Percentiles rank a stretch among this genome's conserved stretches.
These are phyloP conservation scores for Catocala fraxini DNA, from an alignment of 2,888 invertebrate genomes.

Conservation along the genomic window DNA sequence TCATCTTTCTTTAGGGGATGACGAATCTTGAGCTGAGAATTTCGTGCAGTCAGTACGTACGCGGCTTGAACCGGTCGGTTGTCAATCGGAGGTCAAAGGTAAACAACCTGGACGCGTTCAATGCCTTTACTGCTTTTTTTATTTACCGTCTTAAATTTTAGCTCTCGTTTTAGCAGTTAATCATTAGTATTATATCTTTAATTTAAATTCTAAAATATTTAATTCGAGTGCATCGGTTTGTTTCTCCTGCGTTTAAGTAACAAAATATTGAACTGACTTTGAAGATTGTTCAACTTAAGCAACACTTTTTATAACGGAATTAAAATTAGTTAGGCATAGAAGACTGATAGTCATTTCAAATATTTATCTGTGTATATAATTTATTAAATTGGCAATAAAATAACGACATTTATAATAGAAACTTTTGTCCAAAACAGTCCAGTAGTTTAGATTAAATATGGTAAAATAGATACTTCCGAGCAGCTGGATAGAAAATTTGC, in stretches of 20 bases:
- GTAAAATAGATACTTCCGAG: conserved; percentile 4
- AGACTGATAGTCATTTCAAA: conserved; percentile 2
- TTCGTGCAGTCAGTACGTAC: conserved; percentile 22
- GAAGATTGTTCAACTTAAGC: too few relatives aligned
- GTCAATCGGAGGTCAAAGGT: conserved; percentile 63
- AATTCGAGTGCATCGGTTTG: not conserved
- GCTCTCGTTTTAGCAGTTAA: conserved; percentile 41
- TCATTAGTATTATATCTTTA: conserved; percentile 35
- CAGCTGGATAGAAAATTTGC: conserved; percentile 9
- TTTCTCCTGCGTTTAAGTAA: not conserved
- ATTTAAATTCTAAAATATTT: conserved; percentile 20
- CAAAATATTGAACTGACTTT: too few relatives aligned
- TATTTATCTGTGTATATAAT: not conserved
- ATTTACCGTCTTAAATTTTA: conserved; percentile 45
- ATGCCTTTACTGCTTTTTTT: conserved; percentile 60
- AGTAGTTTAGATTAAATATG: conserved; percentile 5
- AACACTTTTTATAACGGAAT: too few relatives aligned
- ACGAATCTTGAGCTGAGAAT: conserved; percentile 10
- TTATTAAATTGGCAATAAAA: conserved; percentile 20
- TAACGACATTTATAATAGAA: conserved; percentile 13
- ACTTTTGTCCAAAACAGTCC: conserved; percentile 6
- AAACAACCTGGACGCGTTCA: conserved; percentile 62
- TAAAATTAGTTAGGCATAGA: not conserved
- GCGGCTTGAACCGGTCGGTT: conserved; percentile 39
- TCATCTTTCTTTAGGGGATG: conserved; percentile 10